Conservation (phyloP, 2,113 vertebrate genomes). For the Gymnogyps californianus region DNA sequence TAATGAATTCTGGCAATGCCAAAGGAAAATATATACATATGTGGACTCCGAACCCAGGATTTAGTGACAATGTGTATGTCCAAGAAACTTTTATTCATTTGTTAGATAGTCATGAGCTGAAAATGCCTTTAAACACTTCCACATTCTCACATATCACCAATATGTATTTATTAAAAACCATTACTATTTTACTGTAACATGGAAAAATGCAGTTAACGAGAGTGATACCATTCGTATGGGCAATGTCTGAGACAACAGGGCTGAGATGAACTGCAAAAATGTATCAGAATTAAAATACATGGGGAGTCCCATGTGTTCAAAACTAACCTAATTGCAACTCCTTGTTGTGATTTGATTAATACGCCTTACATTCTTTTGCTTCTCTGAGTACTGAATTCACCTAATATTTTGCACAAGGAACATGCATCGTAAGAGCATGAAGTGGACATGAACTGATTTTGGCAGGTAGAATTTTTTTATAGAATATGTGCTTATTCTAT, state of each 20-base stretch:
- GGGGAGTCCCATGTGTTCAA: neutral
- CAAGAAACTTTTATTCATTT: neutral
- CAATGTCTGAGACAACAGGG: neutral
- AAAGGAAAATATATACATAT: neutral
- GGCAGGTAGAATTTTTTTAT: neutral
- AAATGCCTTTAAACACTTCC: neutral
- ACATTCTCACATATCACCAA: neutral
- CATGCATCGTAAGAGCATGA: neutral
- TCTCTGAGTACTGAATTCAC: neutral
- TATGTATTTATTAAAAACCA: neutral
- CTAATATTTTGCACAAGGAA: neutral
- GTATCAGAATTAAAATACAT: neutral
- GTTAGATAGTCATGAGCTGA: neutral
- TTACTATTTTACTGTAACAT: neutral
- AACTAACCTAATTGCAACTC: neutral
- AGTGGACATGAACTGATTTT: neutral
- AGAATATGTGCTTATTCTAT: neutral
- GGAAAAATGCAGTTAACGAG: neutral
- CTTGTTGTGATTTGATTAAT: neutral
- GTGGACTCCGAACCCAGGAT: neutral
- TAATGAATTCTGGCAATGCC: neutral
- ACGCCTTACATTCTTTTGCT: neutral
- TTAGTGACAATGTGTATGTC: neutral
- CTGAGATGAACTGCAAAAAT: neutral
- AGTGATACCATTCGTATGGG: neutral